A percentile compares a stretch with the other conserved stretches of the same genome.
These are phyloP conservation scores for Cataglyphis hispanica DNA, from an alignment of 1,140 invertebrate species.

Conservation along the genomic window DNA sequence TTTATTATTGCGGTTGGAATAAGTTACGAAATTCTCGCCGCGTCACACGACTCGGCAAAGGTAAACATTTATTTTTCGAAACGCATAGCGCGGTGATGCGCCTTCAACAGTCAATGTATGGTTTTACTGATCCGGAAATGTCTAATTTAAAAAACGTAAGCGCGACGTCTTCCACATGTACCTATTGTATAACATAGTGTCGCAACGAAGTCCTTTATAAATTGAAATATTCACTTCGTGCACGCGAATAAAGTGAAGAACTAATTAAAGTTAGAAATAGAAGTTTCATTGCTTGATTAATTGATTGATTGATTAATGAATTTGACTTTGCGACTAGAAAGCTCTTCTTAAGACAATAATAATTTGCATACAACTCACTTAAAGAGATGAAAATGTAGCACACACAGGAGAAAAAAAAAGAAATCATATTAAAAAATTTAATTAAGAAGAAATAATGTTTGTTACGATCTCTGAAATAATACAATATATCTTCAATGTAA, in stretches of 20 bases:
- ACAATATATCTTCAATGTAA: too few relatives aligned
- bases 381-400: too few relatives aligned
- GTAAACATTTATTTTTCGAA: conserved; percentile 8
- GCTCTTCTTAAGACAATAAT: neutral
- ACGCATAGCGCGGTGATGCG: neutral
- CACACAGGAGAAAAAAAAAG: too few relatives aligned
- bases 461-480: too few relatives aligned
- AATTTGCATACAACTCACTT: neutral
- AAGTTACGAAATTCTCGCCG: neutral
- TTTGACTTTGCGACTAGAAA: neutral
- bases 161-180: neutral
- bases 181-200: neutral
- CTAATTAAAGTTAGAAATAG: neutral
- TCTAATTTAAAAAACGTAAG: neutral
- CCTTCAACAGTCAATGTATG: neutral
- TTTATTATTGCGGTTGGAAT: neutral
- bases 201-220: neutral
- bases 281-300: neutral
- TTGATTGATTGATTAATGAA: neutral
- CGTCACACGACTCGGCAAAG: neutral
- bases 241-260: neutral
- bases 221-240: neutral
- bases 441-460: too few relatives aligned
- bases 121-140: conserved; percentile 1
- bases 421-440: too few relatives aligned